Evolutionary conservation across 2,113 vertebrate genomes (phyloP), one percentile per base, ranked within the genome.

Genomic region (Callionymus lyra): DNA sequence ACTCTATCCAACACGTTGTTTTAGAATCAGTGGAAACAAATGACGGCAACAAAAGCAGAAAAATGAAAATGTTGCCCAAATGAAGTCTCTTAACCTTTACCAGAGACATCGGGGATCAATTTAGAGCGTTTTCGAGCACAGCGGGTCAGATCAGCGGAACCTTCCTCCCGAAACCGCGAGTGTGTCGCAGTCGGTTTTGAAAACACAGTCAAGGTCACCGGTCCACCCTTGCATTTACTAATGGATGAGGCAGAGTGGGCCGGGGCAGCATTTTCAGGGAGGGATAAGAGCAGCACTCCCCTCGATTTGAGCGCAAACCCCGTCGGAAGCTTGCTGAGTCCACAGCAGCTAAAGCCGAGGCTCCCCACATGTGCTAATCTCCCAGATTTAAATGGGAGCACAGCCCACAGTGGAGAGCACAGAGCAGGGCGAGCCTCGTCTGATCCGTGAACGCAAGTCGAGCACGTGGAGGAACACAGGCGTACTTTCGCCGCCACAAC

Each of bases 331-430:
- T 58, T 52, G 63, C 75, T 72, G 78, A 72, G 77, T 75, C 54
- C 67, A 77, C 71, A 70, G 65, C 70, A 58, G 68, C 73, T 78
- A 78, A 77, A 76, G 77, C 74, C 62, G 53, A 63, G 56, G 71
- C 76, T 77, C 78, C 76, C 73, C 72, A 72, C 74, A 81, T 76
- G 74, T 67, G 70, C 70, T 82, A 79, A 82, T 82, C 82, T 81
- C 70, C 34, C 68, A 69, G 72, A 76, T 82, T 82, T 80, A 76
- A 79, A 80, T 68, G 70, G 71, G 73, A 80, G 65, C 69, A 67
- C 60, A 70, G 65, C 60, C 41, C 56, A 62, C n/a, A 60, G 56
- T 16, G 12, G 63, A 64, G 63, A 63, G 71, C 70, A 67, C 61
- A 72, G 75, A 77, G 71, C 72, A 63, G 55, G 48, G 56, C 70